Evolutionary conservation across 2,888 invertebrate species (phyloP).

Genomic region (Saturnia japonica): DNA sequence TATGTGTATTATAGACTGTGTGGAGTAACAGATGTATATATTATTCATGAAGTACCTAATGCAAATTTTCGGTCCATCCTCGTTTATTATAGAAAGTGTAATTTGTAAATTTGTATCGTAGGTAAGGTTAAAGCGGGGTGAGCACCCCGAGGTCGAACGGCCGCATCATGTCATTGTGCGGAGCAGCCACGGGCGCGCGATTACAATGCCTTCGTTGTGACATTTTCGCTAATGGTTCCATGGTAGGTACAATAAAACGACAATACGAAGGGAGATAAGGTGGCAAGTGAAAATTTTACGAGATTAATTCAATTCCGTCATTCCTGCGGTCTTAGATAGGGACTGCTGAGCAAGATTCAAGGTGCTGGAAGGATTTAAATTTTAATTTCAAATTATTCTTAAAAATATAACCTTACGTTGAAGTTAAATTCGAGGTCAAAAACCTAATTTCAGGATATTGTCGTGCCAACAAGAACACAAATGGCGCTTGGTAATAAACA

Average conservation of each 20-base stretch:
- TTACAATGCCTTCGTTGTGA: conserved; percentile 79
- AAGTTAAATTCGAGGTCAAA: background rate
- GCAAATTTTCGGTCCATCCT: conserved; percentile 49
- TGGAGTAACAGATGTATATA: conserved; percentile 40
- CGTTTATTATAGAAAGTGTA: conserved; percentile 75
- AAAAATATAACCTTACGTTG: background rate
- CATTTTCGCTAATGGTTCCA: conserved; percentile 82
- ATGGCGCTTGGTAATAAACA: background rate
- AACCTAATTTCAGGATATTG: background rate
- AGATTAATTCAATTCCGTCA: conserved; percentile 74
- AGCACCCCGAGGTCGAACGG: conserved; percentile 69
- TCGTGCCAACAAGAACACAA: background rate
- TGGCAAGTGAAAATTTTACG: conserved; percentile 80
- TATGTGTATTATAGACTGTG: no score
- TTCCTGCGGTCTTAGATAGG: conserved; percentile 37
- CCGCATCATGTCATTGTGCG: conserved; percentile 70
- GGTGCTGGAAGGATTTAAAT: conserved; percentile 16
- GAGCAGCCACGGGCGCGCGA: conserved; percentile 69
- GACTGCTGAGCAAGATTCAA: conserved; percentile 29
- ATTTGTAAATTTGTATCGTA: conserved; percentile 79
- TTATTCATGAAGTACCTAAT: conserved; percentile 55
- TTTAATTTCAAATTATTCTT: conserved; percentile 4
- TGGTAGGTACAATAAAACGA: conserved; percentile 81
- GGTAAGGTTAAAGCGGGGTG: conserved; percentile 69
- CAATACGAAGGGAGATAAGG: conserved; percentile 80